Percentiles rank a stretch among this genome's conserved stretches.
These are phyloP conservation scores for Notodonta dromedarius DNA, from an alignment of 2,888 invertebrate genomes.

Conservation along the genomic window DNA sequence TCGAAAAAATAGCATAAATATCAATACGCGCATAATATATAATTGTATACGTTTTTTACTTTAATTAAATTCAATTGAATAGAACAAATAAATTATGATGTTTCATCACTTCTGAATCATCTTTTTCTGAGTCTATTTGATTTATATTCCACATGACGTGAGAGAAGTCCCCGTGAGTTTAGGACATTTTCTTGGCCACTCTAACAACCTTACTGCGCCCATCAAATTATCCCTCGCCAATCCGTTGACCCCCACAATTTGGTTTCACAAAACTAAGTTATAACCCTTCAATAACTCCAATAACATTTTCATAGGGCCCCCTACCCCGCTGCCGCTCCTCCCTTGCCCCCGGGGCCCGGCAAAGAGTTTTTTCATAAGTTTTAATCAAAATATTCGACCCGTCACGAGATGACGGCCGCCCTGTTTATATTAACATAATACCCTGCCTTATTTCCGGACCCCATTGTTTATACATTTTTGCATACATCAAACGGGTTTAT, in stretches of 20 bases:
- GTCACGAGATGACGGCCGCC: constrained; percentile 46
- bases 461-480: constrained; percentile 45
- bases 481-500: background rate
- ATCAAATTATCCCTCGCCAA: constrained; percentile 1
- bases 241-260: background rate
- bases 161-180: too few species aligned
- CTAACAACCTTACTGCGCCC: background rate
- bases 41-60: too few species aligned
- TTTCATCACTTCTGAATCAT: too few species aligned
- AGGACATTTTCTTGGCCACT: too few species aligned
- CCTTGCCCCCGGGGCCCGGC: constrained; percentile 21
- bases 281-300: constrained; percentile 42
- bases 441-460: constrained; percentile 45
- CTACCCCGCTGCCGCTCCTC: constrained; percentile 27
- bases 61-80: too few species aligned
- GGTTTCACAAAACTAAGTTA: constrained; percentile 6
- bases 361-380: constrained; percentile 61
- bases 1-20: too few species aligned
- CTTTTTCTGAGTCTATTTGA: too few species aligned
- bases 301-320: constrained; percentile 34
- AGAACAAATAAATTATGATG: too few species aligned
- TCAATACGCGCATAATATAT: too few species aligned
- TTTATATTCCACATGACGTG: too few species aligned
- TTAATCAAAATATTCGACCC: constrained; percentile 64
- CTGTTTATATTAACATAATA: constrained; percentile 58